phyloP scores from a whole-genome alignment of 2,797 vertebrate species.

The Brachymystax lenok region DNA sequence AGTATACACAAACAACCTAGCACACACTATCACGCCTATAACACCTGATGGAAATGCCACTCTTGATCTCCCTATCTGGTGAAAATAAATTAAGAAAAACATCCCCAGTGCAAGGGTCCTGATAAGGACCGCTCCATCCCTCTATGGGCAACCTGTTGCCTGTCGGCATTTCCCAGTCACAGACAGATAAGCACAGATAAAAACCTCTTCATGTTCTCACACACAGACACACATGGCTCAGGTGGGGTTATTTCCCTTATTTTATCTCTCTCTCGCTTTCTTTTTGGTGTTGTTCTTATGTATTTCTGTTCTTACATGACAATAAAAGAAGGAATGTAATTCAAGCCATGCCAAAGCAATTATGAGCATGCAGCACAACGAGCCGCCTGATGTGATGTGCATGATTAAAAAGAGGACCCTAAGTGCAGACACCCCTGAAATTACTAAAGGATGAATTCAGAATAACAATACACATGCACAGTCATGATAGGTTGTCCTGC shows the following conservation, averaged over 20 bases:
- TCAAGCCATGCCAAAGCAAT: conserved; percentile 13
- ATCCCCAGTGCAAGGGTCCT: conserved; percentile 47
- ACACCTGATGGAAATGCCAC: conserved; percentile 57
- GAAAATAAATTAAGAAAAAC: conserved; percentile 53
- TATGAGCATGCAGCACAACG: background rate
- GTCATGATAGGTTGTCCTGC: background rate
- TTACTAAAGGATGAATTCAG: background rate
- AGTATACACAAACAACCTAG: background rate
- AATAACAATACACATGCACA: background rate
- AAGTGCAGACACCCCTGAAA: conserved; percentile 5
- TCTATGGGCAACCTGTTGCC: conserved; percentile 43
- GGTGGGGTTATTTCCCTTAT: background rate
- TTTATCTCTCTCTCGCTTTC: background rate
- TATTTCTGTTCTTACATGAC: background rate
- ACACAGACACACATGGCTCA: background rate
- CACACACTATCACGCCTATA: background rate
- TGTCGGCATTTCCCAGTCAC: conserved; percentile 32
- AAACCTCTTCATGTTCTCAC: conserved; percentile 50
- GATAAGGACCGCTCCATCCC: conserved; percentile 51
- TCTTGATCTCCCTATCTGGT: conserved; percentile 53
- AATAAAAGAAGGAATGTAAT: conserved; percentile 4
- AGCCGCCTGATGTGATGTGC: background rate
- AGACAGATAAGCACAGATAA: conserved; percentile 51
- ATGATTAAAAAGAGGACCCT: conserved; percentile 11
- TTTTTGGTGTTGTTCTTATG: background rate